Evolutionary conservation across 2,888 invertebrate genomes (phyloP).

Genomic region (Encarsia formosa): DNA sequence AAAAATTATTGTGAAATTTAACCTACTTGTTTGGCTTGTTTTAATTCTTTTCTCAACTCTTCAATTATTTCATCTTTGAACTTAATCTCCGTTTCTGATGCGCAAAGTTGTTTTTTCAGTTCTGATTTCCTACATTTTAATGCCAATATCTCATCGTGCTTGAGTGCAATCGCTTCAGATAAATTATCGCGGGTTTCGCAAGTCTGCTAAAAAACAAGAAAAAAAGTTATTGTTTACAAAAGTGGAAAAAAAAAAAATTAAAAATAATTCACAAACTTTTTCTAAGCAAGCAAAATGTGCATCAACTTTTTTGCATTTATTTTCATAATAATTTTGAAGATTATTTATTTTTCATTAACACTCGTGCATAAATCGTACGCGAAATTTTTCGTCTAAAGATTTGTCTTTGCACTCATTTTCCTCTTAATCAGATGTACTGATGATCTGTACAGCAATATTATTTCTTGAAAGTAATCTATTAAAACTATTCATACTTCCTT

Average conservation of each 20-base stretch:
- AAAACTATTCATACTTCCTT: slow-evolving; percentile 1
- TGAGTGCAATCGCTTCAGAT: too few relatives aligned
- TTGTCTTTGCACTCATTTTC: too few relatives aligned
- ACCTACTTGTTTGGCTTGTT: slow-evolving; percentile 9
- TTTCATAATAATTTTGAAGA: slow-evolving; percentile 33
- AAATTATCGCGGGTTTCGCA: slow-evolving; percentile 7
- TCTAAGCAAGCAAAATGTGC: slow-evolving; percentile 32
- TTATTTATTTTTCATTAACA: slow-evolving; percentile 29
- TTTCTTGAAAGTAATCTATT: slow-evolving; percentile 14
- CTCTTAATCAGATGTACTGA: too few relatives aligned
- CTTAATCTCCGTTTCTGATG: slow-evolving; percentile 52
- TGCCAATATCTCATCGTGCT: slow-evolving; percentile 56
- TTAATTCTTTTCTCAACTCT: slow-evolving; percentile 6
- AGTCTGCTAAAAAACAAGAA: background rate
- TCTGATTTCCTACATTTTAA: slow-evolving; percentile 56
- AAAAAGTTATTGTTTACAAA: slow-evolving; percentile 4
- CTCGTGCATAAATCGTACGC: slow-evolving; percentile 27
- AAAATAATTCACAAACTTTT: slow-evolving; percentile 39
- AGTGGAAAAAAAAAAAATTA: slow-evolving; percentile 2
- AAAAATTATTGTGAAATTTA: background rate
- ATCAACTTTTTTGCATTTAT: slow-evolving; percentile 35
- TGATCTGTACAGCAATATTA: too few relatives aligned
- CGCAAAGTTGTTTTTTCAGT: slow-evolving; percentile 58
- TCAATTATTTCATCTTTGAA: slow-evolving; percentile 26
- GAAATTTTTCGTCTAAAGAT: too few relatives aligned